phyloP scores from a whole-genome alignment of 1,140 invertebrate species.

The Heliconius nattereri region DNA sequence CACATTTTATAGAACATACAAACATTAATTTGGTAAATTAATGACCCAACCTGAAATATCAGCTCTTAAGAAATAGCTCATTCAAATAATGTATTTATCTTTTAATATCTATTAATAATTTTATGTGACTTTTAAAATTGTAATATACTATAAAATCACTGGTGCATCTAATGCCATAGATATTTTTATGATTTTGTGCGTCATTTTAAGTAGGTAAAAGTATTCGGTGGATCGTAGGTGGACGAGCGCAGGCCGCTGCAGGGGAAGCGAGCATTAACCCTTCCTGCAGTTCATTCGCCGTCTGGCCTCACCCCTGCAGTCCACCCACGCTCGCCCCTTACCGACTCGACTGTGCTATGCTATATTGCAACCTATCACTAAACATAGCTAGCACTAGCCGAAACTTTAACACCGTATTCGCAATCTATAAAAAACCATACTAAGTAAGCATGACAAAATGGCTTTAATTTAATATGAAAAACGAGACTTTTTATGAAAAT shows the following conservation, averaged over 20 bases:
- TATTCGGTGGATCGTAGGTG: slow-evolving; percentile 61
- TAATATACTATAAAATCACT: background rate
- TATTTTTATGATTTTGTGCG: slow-evolving; percentile 7
- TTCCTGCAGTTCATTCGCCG: slow-evolving; percentile 82
- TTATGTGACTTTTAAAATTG: background rate
- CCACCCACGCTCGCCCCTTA: slow-evolving; percentile 61
- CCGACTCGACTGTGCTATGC: slow-evolving; percentile 59
- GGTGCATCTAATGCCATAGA: background rate
- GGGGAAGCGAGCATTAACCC: slow-evolving; percentile 79
- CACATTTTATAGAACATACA: too few relatives aligned
- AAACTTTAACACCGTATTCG: slow-evolving; percentile 5
- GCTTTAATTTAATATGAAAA: too few relatives aligned
- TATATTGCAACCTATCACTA: slow-evolving; percentile 56
- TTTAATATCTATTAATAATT: background rate
- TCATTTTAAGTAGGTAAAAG: slow-evolving; percentile 44
- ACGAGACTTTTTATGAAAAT: too few relatives aligned
- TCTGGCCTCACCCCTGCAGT: slow-evolving; percentile 78
- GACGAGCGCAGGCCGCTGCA: slow-evolving; percentile 64
- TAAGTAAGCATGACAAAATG: too few relatives aligned
- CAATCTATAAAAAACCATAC: background rate
- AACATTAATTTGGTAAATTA: too few relatives aligned
- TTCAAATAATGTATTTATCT: too few relatives aligned
- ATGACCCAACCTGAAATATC: too few relatives aligned
- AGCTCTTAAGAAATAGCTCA: too few relatives aligned
- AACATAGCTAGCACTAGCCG: slow-evolving; percentile 21